Evolutionary conservation across 2,113 vertebrate species (phyloP).

Genomic region (Psammodynastes pulverulentus): DNA sequence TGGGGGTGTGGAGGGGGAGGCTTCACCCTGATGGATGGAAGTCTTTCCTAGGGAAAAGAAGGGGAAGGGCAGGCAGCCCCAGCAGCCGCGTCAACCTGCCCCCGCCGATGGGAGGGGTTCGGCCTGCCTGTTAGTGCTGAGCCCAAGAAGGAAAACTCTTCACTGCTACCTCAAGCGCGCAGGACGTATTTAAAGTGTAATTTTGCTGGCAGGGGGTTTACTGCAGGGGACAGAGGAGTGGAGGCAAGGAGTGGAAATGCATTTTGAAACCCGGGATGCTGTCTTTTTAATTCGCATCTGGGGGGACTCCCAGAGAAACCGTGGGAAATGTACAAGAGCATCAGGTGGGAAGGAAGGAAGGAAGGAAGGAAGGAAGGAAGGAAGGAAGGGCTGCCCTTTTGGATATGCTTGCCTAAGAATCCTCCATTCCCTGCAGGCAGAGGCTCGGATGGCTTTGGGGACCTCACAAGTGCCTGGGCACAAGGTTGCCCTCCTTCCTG

Average conservation of each 20-base stretch:
- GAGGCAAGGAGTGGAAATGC: fast-evolving
- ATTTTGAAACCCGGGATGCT: fast-evolving
- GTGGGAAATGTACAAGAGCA: not conserved
- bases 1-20: not conserved
- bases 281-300: fast-evolving
- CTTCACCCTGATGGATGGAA: slow-evolving; percentile 14
- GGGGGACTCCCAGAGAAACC: fast-evolving
- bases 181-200: not conserved
- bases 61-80: not conserved
- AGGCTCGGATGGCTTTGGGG: not conserved
- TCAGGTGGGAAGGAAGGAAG: not conserved
- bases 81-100: not conserved
- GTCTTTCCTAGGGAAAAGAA: slow-evolving; percentile 30
- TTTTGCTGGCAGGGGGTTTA: not conserved
- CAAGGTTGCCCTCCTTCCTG: fast-evolving
- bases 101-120: not conserved
- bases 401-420: fast-evolving
- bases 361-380: not conserved
- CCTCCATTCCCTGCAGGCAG: fast-evolving
- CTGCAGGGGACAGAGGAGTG: fast-evolving
- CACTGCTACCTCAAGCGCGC: slow-evolving; percentile 6
- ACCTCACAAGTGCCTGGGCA: not conserved
- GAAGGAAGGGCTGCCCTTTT: not conserved
- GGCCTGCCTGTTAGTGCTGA: not conserved
- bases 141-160: not conserved